Evolutionary conservation across 2,797 vertebrate genomes (phyloP).

Genomic region (Choloepus didactylus): DNA sequence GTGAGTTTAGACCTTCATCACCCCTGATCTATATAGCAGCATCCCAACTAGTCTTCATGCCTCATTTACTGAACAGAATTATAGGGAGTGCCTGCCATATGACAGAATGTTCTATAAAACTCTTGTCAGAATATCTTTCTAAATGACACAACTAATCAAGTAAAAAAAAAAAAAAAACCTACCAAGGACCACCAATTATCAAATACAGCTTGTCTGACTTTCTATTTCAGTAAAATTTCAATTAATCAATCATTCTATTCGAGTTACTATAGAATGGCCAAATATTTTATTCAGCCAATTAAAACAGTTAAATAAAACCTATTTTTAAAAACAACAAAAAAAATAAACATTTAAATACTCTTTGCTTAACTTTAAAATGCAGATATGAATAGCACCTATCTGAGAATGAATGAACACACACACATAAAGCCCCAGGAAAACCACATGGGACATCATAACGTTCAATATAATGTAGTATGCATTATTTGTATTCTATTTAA

Average conservation of each 20-base stretch:
- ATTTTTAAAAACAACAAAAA: neutral
- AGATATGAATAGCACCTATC: neutral
- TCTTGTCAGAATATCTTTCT: neutral
- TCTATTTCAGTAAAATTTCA: neutral
- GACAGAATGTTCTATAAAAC: conserved; percentile 15
- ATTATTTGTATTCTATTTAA: conserved; percentile 24
- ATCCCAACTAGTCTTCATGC: neutral
- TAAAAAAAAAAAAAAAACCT: neutral
- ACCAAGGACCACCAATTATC: neutral
- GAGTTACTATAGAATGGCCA: neutral
- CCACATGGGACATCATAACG: neutral
- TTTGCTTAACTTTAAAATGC: neutral
- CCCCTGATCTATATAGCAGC: neutral
- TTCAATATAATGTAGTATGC: neutral
- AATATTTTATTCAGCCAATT: neutral
- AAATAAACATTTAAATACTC: neutral
- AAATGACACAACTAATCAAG: neutral
- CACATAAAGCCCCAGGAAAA: neutral
- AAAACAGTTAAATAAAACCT: conserved; percentile 11
- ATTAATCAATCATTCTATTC: neutral
- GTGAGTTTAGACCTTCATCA: neutral
- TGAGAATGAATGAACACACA: neutral
- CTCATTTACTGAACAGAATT: neutral
- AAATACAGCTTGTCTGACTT: neutral
- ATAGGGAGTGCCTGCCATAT: neutral